These are phyloP conservation scores for Callipepla squamata DNA, from an alignment of 2,113 vertebrate genomes.

Conservation along the genomic window DNA sequence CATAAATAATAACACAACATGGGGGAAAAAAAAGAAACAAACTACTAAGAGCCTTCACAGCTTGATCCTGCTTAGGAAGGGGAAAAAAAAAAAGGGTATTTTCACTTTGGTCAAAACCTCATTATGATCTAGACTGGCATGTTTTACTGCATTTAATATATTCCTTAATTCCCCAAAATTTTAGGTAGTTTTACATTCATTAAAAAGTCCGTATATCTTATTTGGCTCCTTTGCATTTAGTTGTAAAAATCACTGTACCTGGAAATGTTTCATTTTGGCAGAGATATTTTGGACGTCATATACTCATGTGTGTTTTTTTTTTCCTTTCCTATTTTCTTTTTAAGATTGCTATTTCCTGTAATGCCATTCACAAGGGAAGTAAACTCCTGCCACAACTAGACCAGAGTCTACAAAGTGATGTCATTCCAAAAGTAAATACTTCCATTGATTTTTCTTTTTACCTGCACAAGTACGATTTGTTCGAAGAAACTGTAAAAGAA, in stretches of 20 bases:
- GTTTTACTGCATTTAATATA: neutral
- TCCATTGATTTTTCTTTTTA: neutral
- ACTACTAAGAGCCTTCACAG: neutral
- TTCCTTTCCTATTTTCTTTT: neutral
- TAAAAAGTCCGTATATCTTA: neutral
- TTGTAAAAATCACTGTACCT: neutral
- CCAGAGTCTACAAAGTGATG: neutral
- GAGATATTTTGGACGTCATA: neutral
- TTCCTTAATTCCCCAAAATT: neutral
- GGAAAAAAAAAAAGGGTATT: neutral
- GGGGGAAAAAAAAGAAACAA: too few species aligned
- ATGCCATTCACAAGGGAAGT: neutral
- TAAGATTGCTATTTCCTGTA: neutral
- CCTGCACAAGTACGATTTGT: neutral
- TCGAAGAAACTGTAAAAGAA: neutral
- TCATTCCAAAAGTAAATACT: neutral
- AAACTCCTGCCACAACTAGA: neutral
- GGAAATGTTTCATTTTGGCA: neutral
- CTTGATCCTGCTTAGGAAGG: neutral
- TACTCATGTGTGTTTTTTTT: neutral
- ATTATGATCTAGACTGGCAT: neutral
- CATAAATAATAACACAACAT: neutral
- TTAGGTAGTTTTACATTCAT: neutral
- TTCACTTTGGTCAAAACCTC: neutral
- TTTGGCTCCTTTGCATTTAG: neutral